Percentiles rank a stretch among this genome's conserved stretches.
phyloP scores from a whole-genome alignment of 2,888 invertebrate species.

The Belgica antarctica region DNA sequence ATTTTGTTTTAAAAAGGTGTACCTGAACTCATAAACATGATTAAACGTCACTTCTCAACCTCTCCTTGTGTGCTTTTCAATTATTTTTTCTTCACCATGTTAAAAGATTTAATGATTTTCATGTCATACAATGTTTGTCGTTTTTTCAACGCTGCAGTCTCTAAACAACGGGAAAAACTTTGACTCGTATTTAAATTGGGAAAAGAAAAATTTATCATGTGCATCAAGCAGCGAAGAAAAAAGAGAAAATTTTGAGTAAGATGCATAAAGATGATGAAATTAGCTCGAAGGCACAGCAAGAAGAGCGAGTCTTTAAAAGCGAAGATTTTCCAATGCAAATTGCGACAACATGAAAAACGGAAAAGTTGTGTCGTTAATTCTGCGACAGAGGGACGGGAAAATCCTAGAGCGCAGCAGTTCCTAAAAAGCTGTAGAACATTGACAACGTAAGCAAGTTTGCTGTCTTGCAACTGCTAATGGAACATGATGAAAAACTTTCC shows the following conservation, averaged over 20 bases:
- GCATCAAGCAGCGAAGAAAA: not conserved
- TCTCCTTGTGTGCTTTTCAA: not conserved
- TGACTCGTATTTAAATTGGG: slow-evolving; percentile 1
- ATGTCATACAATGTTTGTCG: not conserved
- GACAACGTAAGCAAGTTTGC: not conserved
- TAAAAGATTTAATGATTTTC: slow-evolving; percentile 25
- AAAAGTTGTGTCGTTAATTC: slow-evolving; percentile 4
- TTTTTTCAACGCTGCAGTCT: not conserved
- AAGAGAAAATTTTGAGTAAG: not conserved
- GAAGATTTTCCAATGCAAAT: not conserved
- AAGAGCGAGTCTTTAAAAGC: not conserved
- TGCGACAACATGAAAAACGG: not conserved
- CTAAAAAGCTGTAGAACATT: not conserved
- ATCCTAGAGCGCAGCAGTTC: not conserved
- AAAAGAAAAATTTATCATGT: slow-evolving; percentile 18
- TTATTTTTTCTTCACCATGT: not conserved
- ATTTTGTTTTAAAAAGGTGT: not conserved
- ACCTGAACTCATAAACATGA: not conserved
- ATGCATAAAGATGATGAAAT: not conserved
- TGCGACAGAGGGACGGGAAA: not conserved
- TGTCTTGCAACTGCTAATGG: not conserved
- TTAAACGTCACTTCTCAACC: not conserved
- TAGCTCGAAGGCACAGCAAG: slow-evolving; percentile 6
- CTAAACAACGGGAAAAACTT: not conserved
- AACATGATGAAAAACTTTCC: not conserved